Conservation (phyloP, 2,888 invertebrate genomes). For the Drosophila diplacantha region DNA sequence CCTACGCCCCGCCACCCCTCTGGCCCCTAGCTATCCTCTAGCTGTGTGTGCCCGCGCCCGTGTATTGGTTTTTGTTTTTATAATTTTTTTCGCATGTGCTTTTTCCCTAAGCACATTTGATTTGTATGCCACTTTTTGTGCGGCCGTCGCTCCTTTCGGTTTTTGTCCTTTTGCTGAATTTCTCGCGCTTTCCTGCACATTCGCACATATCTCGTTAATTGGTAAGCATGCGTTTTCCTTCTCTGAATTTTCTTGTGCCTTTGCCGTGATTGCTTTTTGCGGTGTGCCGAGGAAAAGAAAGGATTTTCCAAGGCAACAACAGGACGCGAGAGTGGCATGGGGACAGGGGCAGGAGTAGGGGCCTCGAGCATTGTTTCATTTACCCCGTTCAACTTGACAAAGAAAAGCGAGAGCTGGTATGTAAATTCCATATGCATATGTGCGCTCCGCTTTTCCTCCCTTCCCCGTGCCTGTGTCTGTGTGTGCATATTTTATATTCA, state of each 20-base stretch:
- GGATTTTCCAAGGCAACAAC: conserved; percentile 24
- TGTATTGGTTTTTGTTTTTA: conserved; percentile 63
- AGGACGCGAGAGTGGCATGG: not conserved
- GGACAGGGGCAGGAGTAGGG: not conserved
- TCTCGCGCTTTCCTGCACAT: conserved; percentile 44
- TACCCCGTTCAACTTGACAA: conserved; percentile 66
- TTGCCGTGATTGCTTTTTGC: conserved; percentile 62
- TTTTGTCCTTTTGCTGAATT: conserved; percentile 33
- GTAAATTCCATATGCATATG: conserved; percentile 59
- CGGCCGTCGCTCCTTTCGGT: conserved; percentile 4
- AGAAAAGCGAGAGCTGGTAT: conserved; percentile 53
- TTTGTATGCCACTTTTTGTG: conserved; percentile 48
- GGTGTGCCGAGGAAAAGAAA: conserved; percentile 40
- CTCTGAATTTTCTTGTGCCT: conserved; percentile 43
- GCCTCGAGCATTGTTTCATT: conserved; percentile 51
- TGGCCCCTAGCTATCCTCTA: conserved; percentile 14
- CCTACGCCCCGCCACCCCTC: not conserved
- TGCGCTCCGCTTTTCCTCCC: conserved; percentile 21
- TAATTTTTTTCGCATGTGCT: conserved; percentile 57
- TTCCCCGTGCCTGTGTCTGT: not conserved
- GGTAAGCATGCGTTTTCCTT: conserved; percentile 54
- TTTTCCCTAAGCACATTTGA: conserved; percentile 60
- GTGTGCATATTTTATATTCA: conserved; percentile 47
- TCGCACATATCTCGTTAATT: conserved; percentile 69
- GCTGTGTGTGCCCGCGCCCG: conserved; percentile 31